phyloP scores from a whole-genome alignment of 2,113 vertebrate species.

The Tenrec ecaudatus region DNA sequence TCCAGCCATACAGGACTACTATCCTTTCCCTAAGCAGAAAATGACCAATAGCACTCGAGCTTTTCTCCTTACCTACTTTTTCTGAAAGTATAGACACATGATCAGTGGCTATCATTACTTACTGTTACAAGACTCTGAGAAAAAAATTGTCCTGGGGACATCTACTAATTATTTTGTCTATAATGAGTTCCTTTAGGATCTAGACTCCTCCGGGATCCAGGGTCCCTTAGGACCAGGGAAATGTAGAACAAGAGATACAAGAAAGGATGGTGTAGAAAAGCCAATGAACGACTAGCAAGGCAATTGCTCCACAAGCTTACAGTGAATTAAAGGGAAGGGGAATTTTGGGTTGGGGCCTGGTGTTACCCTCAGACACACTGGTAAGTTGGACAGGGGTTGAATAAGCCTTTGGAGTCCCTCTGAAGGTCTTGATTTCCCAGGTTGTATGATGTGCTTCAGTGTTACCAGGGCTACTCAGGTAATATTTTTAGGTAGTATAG shows the following conservation, averaged over 20 bases:
- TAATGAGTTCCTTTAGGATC: constrained; percentile 27
- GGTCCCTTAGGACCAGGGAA: background rate
- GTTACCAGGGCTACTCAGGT: too few species aligned
- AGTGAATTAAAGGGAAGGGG: background rate
- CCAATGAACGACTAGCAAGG: background rate
- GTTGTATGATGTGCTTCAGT: background rate
- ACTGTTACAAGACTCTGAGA: background rate
- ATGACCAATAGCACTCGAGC: background rate
- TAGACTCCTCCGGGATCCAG: background rate
- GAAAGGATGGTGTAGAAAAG: background rate
- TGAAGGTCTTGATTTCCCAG: background rate
- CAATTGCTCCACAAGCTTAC: background rate
- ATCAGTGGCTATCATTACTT: background rate
- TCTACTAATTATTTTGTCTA: background rate
- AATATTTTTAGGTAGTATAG: background rate
- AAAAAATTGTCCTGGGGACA: background rate
- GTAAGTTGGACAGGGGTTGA: background rate
- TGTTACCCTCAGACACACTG: background rate
- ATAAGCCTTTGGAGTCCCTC: background rate
- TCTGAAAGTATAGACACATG: background rate
- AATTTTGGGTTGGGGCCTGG: background rate
- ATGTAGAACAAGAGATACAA: background rate
- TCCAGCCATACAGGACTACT: background rate
- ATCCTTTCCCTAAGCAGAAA: background rate
- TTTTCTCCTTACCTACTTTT: background rate